Percentiles rank a stretch among this genome's conserved stretches.
Evolutionary conservation across 2,797 vertebrate genomes (phyloP).

Genomic region (Epinephelus malabaricus): DNA sequence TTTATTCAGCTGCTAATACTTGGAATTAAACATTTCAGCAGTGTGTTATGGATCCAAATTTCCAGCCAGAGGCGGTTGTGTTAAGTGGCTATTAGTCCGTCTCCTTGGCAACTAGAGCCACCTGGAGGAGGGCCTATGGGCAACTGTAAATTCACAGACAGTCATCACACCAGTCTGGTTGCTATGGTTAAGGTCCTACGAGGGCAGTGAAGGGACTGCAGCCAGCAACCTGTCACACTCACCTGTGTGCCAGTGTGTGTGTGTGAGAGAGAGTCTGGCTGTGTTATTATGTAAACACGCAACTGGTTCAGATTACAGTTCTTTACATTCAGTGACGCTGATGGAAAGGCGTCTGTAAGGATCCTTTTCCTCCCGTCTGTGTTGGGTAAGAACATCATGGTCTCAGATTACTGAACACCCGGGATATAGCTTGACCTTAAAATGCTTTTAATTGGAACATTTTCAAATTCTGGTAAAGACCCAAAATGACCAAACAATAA

Average conservation of each 20-base stretch:
- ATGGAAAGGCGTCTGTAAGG: conserved; percentile 4
- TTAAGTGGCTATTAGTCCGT: conserved; percentile 25
- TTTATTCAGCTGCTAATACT: no score
- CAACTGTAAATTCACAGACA: conserved; percentile 21
- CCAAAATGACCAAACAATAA: no score
- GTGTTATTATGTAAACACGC: conserved; percentile 32
- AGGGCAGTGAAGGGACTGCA: conserved; percentile 20
- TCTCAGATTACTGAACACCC: not conserved
- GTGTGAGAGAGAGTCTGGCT: not conserved
- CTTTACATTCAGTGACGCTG: conserved; percentile 4
- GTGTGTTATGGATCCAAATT: not conserved
- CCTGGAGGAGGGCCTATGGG: conserved; percentile 4
- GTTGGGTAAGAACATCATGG: not conserved
- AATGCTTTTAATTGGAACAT: not conserved
- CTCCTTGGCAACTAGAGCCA: conserved; percentile 21
- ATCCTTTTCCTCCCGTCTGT: not conserved
- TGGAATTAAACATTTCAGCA: no score
- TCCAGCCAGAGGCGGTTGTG: conserved; percentile 1
- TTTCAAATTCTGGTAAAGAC: no score
- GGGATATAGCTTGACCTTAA: not conserved
- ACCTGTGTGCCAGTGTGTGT: conserved; percentile 6
- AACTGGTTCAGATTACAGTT: conserved; percentile 44
- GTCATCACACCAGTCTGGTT: conserved; percentile 42
- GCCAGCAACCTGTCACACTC: conserved; percentile 46
- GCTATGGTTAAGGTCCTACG: conserved; percentile 50